Percentiles rank a stretch among this genome's conserved stretches.
Conservation (phyloP, 2,113 vertebrate genomes). For the Cephalopholis sonnerati region DNA sequence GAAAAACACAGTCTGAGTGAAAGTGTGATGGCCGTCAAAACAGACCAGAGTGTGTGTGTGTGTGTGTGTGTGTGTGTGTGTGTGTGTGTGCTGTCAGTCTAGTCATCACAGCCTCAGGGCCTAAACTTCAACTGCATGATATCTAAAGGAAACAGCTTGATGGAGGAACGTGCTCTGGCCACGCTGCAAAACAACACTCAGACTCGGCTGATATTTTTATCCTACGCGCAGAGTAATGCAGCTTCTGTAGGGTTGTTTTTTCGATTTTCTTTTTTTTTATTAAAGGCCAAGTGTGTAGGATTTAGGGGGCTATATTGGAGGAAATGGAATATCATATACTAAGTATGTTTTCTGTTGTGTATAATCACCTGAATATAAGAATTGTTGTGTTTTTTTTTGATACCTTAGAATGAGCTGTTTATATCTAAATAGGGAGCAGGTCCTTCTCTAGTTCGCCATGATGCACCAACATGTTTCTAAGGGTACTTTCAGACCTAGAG, state of each 20-base stretch:
- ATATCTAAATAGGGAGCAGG: no score
- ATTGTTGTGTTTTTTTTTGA: no score
- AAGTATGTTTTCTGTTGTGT: no score
- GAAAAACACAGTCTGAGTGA: slow-evolving; percentile 58
- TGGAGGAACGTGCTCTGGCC: slow-evolving; percentile 44
- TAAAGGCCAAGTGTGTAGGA: no score
- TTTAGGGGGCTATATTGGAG: no score
- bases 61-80: slow-evolving; percentile 22
- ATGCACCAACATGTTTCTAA: no score
- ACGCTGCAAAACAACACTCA: slow-evolving; percentile 59
- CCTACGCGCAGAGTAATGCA: slow-evolving; percentile 5
- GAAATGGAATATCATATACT: no score
- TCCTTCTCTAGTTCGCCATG: no score
- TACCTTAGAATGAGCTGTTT: no score
- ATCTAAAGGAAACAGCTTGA: slow-evolving; percentile 76
- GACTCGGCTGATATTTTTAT: slow-evolving; percentile 41
- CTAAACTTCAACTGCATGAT: slow-evolving; percentile 49
- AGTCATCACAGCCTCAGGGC: slow-evolving; percentile 67
- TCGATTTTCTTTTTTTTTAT: no score
- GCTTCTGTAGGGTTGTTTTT: slow-evolving; percentile 34
- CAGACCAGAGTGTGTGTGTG: slow-evolving; percentile 26
- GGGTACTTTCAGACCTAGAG: no score
- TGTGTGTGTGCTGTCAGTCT: slow-evolving; percentile 62
- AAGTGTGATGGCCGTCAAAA: slow-evolving; percentile 49
- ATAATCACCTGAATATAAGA: no score